Base-by-base conservation (phyloP, 1,140 invertebrate genomes). In the Microplitis mediator region DNA sequence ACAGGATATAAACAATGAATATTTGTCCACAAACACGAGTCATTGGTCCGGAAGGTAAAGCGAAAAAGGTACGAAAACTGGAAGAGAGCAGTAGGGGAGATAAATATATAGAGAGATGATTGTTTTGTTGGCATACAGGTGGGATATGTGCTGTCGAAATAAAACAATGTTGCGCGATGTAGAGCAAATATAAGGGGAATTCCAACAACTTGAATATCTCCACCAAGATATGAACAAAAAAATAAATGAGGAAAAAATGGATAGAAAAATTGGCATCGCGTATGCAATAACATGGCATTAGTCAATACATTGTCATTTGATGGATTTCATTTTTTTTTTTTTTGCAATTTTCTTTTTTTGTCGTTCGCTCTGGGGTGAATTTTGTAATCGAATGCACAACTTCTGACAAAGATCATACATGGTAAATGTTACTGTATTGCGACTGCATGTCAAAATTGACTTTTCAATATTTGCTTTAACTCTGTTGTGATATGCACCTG, bases 251-350 rank as follows among this genome's bases (percentile, higher is more conserved):
- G 50, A 72, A 79, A 77, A 80, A 79, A 79, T 77, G 73, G 74
- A 71, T 77, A 61, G 8, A 72, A 74, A 56, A 79, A 81, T 80
- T 73, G 78, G 78, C 78, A 79, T 65, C 76, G 77, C 75, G 74
- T 74, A 76, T 76, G 79, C 79, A 78, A 80, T 81, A 80, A 79
- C 74, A 61, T 66, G 67, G 76, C 72, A 81, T 81, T 80, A 81
- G 72, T 11, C 45, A 71, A 36, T 45, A 34, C 34, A 50, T n/a
- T 45, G 45, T 63, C 35, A 36, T 50, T 71, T n/a, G 16, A 54
- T 72, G 13, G 39, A 45, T 50, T 45, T 61, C n/a, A n/a, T n/a
- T 23, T 23, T 23, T 23, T 23, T 23, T 23, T 14, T 51, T 56
- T 62, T 56, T 52, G 66, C 67, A 62, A 39, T 52, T 73, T 50